Conservation (phyloP, 2,888 invertebrate genomes). For the Nudaria mundana region DNA sequence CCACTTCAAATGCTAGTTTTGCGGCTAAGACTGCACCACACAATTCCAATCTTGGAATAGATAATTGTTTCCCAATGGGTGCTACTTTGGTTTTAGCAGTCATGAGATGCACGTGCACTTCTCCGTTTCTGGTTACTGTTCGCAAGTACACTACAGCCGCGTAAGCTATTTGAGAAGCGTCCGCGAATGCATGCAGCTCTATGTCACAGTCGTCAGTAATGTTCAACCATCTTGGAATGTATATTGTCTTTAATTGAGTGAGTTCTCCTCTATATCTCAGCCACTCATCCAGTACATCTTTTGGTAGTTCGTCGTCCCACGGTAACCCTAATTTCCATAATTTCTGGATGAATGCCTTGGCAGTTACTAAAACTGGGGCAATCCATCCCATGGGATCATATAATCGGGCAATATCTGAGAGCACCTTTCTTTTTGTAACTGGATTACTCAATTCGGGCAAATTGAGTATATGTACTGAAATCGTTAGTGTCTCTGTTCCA, state of each 20-base stretch:
- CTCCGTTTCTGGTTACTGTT: not conserved
- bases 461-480: too few relatives aligned
- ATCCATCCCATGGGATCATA: too few relatives aligned
- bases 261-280: not conserved
- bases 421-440: too few relatives aligned
- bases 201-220: not conserved
- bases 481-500: too few relatives aligned
- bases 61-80: not conserved
- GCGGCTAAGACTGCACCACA: slow-evolving; percentile 8
- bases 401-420: too few relatives aligned
- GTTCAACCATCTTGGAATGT: slow-evolving; percentile 2
- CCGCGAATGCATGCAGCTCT: not conserved
- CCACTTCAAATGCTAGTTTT: slow-evolving; percentile 2
- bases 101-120: not conserved
- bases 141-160: slow-evolving; percentile 1
- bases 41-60: slow-evolving; percentile 8
- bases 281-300: slow-evolving; percentile 2
- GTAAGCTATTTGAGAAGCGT: slow-evolving; percentile 1
- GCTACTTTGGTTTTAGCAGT: slow-evolving; percentile 8
- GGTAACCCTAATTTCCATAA: slow-evolving; percentile 1
- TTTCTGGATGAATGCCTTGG: too few relatives aligned
- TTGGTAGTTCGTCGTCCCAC: slow-evolving; percentile 6
- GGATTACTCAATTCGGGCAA: too few relatives aligned
- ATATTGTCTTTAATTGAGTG: too few relatives aligned
- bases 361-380: too few relatives aligned